Percentiles rank a stretch among this genome's conserved stretches.
phyloP scores from a whole-genome alignment of 2,888 invertebrate genomes.

The Emmelina monodactyla region DNA sequence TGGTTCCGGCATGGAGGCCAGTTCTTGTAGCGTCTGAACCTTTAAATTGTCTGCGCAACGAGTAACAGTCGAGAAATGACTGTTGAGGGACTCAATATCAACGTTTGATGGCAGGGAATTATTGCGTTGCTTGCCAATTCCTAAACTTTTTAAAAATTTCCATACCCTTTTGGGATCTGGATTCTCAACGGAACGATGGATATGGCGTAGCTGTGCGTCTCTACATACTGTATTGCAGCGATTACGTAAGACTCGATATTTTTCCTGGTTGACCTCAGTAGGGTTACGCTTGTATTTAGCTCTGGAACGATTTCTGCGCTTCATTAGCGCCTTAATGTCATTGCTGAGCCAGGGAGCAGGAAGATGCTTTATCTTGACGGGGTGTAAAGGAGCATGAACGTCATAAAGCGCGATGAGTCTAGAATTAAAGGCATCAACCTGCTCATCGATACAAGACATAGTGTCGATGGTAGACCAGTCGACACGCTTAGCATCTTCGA shows the following conservation, averaged over 20 bases:
- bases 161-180: not conserved
- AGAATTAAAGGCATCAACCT: not conserved
- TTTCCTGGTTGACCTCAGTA: not conserved
- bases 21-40: too few species aligned
- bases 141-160: not conserved
- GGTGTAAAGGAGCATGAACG: not conserved
- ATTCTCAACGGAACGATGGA: not conserved
- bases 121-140: not conserved
- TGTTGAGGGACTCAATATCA: not conserved
- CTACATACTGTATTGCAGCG: not conserved
- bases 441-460: not conserved
- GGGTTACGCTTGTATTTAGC: not conserved
- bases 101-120: not conserved
- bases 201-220: not conserved
- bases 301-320: not conserved
- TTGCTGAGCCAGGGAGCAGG: not conserved
- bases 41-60: too few species aligned
- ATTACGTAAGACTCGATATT: not conserved
- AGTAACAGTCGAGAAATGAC: not conserved
- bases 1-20: too few species aligned
- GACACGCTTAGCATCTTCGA: conserved; percentile 2
- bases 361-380: not conserved
- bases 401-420: not conserved
- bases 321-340: not conserved
- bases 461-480: conserved; percentile 8